These are phyloP conservation scores for Nephrotoma guestfalica DNA, from an alignment of 2,888 invertebrate species.

Conservation along the genomic window DNA sequence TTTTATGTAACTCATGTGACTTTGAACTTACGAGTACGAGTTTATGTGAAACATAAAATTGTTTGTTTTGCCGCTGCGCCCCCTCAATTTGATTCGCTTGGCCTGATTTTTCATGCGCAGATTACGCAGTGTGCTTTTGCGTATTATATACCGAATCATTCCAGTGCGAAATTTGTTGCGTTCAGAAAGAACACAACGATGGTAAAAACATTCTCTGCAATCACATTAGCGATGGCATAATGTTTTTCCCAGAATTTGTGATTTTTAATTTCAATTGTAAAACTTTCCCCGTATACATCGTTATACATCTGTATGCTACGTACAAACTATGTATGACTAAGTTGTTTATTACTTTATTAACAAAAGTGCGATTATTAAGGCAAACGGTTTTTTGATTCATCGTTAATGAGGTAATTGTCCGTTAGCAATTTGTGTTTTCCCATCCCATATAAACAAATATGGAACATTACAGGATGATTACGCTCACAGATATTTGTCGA, in stretches of 20 bases:
- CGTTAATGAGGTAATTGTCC: neutral
- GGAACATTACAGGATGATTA: too few relatives aligned
- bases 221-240: neutral
- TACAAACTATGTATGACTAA: neutral
- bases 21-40: neutral
- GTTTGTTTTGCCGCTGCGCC: neutral
- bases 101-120: neutral
- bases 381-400: neutral
- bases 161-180: neutral
- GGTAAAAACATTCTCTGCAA: neutral
- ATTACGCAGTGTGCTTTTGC: neutral
- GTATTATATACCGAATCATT: neutral
- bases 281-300: neutral
- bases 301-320: neutral
- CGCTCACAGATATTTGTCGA: too few relatives aligned
- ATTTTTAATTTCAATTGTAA: neutral
- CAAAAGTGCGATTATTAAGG: neutral
- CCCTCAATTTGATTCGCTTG: neutral
- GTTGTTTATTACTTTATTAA: neutral
- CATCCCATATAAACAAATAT: too few relatives aligned
- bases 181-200: neutral
- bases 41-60: neutral
- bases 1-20: neutral
- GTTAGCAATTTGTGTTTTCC: neutral
- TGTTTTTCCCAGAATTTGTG: neutral